Evolutionary conservation across 92 coral and sea anemone species (phyloP).

Genomic region (Plumapathes pennacea): DNA sequence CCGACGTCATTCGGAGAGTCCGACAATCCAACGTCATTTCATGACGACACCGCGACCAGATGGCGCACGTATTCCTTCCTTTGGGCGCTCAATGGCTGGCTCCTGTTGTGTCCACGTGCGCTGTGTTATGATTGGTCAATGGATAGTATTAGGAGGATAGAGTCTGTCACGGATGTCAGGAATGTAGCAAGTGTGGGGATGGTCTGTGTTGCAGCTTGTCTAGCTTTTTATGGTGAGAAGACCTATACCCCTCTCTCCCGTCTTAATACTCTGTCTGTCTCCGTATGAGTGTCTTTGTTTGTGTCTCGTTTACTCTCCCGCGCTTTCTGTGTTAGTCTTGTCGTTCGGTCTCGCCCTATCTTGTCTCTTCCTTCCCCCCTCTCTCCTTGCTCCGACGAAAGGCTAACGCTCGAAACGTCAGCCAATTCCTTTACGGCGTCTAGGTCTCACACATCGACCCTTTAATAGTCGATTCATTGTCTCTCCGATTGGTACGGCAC

Average conservation of each 20-base stretch:
- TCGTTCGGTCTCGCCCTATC: slow-evolving; percentile 1
- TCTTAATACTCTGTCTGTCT: background rate
- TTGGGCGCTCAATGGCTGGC: slow-evolving; percentile 59
- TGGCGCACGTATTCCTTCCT: slow-evolving; percentile 64
- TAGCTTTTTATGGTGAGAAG: slow-evolving; percentile 52
- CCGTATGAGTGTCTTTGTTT: no score
- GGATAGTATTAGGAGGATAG: slow-evolving; percentile 81
- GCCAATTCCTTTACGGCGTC: no score
- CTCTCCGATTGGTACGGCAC: no score
- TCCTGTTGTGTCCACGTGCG: slow-evolving; percentile 58
- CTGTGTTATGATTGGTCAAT: slow-evolving; percentile 94
- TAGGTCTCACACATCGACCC: no score
- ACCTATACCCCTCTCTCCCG: background rate
- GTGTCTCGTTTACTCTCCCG: no score
- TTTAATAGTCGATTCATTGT: no score
- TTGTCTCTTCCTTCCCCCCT: background rate
- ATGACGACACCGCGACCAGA: slow-evolving; percentile 74
- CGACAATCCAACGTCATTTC: slow-evolving; percentile 78
- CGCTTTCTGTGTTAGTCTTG: no score
- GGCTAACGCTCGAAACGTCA: no score
- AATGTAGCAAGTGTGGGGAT: slow-evolving; percentile 31
- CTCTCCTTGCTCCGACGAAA: no score
- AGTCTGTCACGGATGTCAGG: slow-evolving; percentile 56
- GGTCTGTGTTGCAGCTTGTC: background rate
- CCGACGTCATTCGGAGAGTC: slow-evolving; percentile 62